A percentile compares a stretch with the other conserved stretches of the same genome.
Conservation (phyloP, 2,888 invertebrate genomes). For the Ochropleura plecta region DNA sequence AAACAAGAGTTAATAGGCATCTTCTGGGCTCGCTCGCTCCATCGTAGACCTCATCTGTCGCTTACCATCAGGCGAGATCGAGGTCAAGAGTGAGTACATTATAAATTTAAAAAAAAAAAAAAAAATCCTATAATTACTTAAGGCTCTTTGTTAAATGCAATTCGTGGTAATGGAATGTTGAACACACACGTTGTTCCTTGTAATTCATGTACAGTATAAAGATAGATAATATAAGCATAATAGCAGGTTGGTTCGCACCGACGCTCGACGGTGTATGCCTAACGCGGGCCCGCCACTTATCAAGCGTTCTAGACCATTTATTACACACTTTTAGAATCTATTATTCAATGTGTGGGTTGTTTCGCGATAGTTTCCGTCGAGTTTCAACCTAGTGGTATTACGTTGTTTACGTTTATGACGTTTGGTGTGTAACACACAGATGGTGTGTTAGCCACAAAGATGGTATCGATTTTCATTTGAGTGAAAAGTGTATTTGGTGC, state of each 20-base stretch:
- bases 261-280: conserved; percentile 41
- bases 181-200: conserved; percentile 22
- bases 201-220: conserved; percentile 27
- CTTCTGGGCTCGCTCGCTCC: too few species aligned
- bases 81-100: too few species aligned
- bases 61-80: too few species aligned
- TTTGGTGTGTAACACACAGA: conserved; percentile 17
- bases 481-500: not conserved
- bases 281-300: conserved; percentile 57
- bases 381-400: conserved; percentile 48
- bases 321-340: conserved; percentile 63
- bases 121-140: conserved; percentile 22
- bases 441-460: conserved; percentile 12
- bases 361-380: conserved; percentile 55
- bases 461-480: conserved; percentile 8
- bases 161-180: conserved; percentile 39
- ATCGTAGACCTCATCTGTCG: too few species aligned
- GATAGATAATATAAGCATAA: conserved; percentile 49
- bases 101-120: too few species aligned
- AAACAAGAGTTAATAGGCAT: too few species aligned
- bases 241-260: conserved; percentile 49
- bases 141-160: conserved; percentile 12
- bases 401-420: conserved; percentile 32
- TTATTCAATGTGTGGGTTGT: conserved; percentile 64
- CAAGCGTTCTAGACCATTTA: conserved; percentile 55